Evolutionary conservation across 1,140 invertebrate species (phyloP).

Genomic region (Scaptomyza montana): DNA sequence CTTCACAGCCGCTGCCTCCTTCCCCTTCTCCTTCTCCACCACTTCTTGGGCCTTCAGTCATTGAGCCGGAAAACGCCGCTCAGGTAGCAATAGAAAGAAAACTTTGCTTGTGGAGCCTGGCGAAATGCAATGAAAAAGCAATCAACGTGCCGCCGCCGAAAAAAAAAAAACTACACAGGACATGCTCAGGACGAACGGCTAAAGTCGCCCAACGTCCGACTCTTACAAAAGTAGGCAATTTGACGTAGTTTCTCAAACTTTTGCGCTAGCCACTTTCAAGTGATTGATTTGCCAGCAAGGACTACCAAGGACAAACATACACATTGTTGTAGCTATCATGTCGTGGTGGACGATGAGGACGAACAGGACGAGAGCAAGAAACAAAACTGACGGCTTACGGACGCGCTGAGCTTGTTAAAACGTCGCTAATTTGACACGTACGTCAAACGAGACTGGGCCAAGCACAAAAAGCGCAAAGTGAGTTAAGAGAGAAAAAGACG

Average conservation of each 20-base stretch:
- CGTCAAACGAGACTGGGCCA: conserved; percentile 53
- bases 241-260: conserved; percentile 69
- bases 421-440: conserved; percentile 78
- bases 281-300: conserved; percentile 65
- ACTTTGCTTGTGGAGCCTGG: conserved; percentile 51
- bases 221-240: conserved; percentile 71
- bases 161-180: conserved; percentile 29
- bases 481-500: conserved; percentile 22
- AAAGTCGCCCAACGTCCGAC: conserved; percentile 19
- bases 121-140: conserved; percentile 78
- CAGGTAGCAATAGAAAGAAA: conserved; percentile 56
- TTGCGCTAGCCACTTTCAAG: conserved; percentile 65
- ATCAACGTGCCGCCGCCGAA: conserved; percentile 40
- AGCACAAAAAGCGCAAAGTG: conserved; percentile 12
- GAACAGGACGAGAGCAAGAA: background rate
- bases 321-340: background rate
- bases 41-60: conserved; percentile 14
- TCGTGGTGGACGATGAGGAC: background rate
- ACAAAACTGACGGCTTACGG: conserved; percentile 18
- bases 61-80: conserved; percentile 61
- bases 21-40: background rate
- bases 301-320: conserved; percentile 10
- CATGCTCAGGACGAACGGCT: conserved; percentile 10
- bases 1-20: too few relatives aligned
- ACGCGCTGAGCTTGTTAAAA: conserved; percentile 66